These are phyloP conservation scores for Cotesia congregata DNA, from an alignment of 2,888 invertebrate genomes.

Conservation along the genomic window DNA sequence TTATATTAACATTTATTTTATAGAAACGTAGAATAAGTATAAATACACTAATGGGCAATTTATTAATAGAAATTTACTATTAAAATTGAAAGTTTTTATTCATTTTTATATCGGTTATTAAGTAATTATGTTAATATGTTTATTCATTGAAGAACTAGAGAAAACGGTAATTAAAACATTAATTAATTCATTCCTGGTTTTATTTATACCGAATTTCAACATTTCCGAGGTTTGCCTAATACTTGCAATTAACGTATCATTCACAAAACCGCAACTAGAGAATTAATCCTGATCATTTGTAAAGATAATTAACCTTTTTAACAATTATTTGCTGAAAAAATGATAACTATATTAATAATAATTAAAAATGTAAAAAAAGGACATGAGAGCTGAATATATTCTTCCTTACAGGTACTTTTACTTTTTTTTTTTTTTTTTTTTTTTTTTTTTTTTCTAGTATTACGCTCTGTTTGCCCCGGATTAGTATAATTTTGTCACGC, in stretches of 20 bases:
- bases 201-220: conserved; percentile 38
- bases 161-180: neutral
- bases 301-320: neutral
- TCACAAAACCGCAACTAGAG: neutral
- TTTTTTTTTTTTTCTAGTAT: conserved; percentile 45
- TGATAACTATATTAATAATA: neutral
- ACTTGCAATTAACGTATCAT: conserved; percentile 9
- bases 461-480: conserved; percentile 60
- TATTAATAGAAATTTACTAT: conserved; percentile 21
- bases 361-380: conserved; percentile 14
- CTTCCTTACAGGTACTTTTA: conserved; percentile 57
- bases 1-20: neutral
- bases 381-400: conserved; percentile 53
- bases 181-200: conserved; percentile 29
- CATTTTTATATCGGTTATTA: conserved; percentile 10
- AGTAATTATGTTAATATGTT: conserved; percentile 23
- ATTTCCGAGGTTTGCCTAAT: conserved; percentile 42
- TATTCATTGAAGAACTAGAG: neutral
- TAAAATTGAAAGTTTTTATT: conserved; percentile 28
- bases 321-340: neutral
- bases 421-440: conserved; percentile 47
- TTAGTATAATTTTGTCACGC: conserved; percentile 61
- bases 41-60: conserved; percentile 17
- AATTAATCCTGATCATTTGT: neutral
- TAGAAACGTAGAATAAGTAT: neutral